Conservation (phyloP, 2,888 invertebrate species). For the Galeruca laticollis region DNA sequence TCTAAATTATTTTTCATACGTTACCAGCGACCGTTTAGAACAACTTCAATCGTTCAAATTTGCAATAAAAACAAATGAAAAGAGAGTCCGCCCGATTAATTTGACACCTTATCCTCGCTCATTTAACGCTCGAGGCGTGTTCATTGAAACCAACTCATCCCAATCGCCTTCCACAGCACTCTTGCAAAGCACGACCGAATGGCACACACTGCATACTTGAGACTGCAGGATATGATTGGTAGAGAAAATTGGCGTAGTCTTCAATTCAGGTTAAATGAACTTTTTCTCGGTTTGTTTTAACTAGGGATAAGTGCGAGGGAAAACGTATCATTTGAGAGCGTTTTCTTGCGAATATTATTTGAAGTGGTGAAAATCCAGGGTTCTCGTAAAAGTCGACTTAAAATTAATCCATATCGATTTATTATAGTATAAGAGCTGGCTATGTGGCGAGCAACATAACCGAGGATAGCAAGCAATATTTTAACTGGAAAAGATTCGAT, state of each 20-base stretch:
- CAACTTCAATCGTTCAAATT: not conserved
- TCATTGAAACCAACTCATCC: slow-evolving; percentile 1
- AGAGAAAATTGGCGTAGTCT: slow-evolving; percentile 16
- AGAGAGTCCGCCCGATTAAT: slow-evolving; percentile 14
- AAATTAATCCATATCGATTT: too few relatives aligned
- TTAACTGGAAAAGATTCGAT: too few relatives aligned
- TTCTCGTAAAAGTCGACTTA: too few relatives aligned
- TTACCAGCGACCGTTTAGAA: not conserved
- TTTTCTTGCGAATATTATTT: too few relatives aligned
- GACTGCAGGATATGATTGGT: not conserved
- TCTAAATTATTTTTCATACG: not conserved
- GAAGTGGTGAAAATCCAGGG: too few relatives aligned
- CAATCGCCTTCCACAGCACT: not conserved
- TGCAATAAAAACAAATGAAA: not conserved
- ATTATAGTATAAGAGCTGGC: too few relatives aligned
- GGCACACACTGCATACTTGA: slow-evolving; percentile 4
- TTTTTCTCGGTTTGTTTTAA: not conserved
- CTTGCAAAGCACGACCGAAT: slow-evolving; percentile 12
- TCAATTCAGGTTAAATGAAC: slow-evolving; percentile 16
- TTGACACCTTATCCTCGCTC: not conserved
- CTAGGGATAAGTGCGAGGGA: too few relatives aligned
- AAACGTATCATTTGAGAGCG: too few relatives aligned
- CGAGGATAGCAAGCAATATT: too few relatives aligned
- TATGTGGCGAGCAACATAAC: too few relatives aligned
- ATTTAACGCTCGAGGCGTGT: not conserved